Base-by-base conservation (phyloP, 1,140 invertebrate genomes). In the Zaprionus capensis region DNA sequence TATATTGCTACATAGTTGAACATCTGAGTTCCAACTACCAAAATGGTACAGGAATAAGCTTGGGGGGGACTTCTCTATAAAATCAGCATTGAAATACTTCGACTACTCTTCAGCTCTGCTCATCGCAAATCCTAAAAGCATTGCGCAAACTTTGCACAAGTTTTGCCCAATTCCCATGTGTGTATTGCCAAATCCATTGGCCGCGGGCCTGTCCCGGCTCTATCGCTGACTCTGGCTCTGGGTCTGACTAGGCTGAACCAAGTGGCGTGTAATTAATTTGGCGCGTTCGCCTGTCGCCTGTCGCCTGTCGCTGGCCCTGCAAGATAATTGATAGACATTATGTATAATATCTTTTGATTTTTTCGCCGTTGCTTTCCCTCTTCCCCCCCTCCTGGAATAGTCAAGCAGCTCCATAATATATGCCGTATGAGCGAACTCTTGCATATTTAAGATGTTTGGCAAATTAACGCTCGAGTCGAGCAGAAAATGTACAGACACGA, bases 191-290 rank as follows among this genome's bases (percentile, higher is more conserved):
- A 58, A 34, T 58, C n/a, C 31, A 58, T 12, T 36, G 26, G 56
- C 26, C 56, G 22, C 28, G 17, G 53, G 46, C 46, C 46, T 51
- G 46, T 51, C 46, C 46, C 46, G 20, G 11, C 46, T 12, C 9
- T 44, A 6, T 15, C n/a, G 0, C 6, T 6, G n/a, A n/a, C 15
- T 17, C 41, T 3, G 41, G 38, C 38, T 6, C 15, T 17, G 46
- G 20, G 4, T 51, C 46, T 24, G 46, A 51, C 24, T 31, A 28
- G 24, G 53, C 49, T 14, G 20, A 53, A 36, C 31, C 49, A 53
- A 53, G 28, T 65, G 46, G 46, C 62, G 31, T 65, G 62, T 51
- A 34, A 51, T 65, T 65, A 65, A 53, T 65, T 51, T 53, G 28
- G 31, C 26, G 26, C 63, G 46, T 49, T 53, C 20, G 46, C 46